Conservation (phyloP, 2,888 invertebrate species). For the Chouioia cunea region DNA sequence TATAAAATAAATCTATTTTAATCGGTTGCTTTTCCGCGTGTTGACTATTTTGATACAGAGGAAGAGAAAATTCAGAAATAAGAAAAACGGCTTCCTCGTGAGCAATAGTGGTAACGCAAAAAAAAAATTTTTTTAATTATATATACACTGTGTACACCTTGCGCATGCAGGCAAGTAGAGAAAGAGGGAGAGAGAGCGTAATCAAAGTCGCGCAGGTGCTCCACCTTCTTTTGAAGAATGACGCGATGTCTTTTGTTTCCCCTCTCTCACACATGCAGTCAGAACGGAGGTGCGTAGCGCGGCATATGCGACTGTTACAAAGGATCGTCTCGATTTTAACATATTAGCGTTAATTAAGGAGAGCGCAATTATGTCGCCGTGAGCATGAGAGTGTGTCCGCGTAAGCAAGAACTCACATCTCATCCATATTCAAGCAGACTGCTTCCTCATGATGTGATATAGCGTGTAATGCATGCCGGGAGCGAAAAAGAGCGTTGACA, state of each 20-base stretch:
- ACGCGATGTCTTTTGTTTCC: constrained; percentile 34
- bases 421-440: constrained; percentile 67
- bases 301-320: background rate
- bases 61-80: too few relatives aligned
- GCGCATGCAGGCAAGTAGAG: constrained; percentile 3
- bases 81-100: too few relatives aligned
- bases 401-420: too few relatives aligned
- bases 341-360: constrained; percentile 68
- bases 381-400: constrained; percentile 66
- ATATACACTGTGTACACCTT: background rate
- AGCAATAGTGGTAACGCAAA: too few relatives aligned
- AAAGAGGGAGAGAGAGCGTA: too few relatives aligned
- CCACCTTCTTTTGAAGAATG: constrained; percentile 7
- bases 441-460: constrained; percentile 24
- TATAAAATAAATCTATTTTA: too few relatives aligned
- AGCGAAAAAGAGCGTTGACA: constrained; percentile 55
- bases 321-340: constrained; percentile 64
- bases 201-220: constrained; percentile 40
- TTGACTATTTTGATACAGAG: background rate
- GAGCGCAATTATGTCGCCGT: constrained; percentile 68
- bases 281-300: constrained; percentile 21
- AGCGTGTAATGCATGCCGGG: too few relatives aligned
- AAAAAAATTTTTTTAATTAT: too few relatives aligned
- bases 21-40: background rate
- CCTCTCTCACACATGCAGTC: constrained; percentile 1